Evolutionary conservation across 2,113 vertebrate species (phyloP).

Genomic region (Rissa tridactyla): DNA sequence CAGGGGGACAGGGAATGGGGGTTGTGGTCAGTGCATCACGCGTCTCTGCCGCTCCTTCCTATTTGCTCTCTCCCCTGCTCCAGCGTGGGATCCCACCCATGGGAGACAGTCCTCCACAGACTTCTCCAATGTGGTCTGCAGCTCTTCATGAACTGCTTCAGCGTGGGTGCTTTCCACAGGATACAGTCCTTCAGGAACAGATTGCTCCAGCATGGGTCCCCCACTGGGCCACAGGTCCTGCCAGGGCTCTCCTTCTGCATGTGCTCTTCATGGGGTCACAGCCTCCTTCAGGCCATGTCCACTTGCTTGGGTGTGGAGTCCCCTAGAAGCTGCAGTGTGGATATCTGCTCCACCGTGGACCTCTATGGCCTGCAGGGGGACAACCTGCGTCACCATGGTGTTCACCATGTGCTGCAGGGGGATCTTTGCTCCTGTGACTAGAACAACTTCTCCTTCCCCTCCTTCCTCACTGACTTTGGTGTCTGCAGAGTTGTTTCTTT

Average conservation of each 20-base stretch:
- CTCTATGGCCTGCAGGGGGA: background rate
- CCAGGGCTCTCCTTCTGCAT: background rate
- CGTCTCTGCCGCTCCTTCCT: background rate
- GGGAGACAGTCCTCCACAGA: background rate
- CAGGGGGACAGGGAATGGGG: background rate
- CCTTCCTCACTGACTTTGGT: background rate
- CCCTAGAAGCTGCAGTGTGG: background rate
- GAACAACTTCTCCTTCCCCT: background rate
- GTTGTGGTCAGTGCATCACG: background rate
- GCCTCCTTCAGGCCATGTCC: background rate
- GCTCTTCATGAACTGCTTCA: background rate
- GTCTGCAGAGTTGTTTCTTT: background rate
- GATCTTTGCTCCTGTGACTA: background rate
- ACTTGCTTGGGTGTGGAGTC: too few relatives aligned
- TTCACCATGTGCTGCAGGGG: accelerated
- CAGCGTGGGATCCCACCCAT: background rate
- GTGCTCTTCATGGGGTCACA: too few relatives aligned
- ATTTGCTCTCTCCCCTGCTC: background rate
- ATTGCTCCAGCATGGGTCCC: background rate
- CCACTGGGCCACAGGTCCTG: background rate
- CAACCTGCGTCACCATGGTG: background rate
- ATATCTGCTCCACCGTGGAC: background rate
- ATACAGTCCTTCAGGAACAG: background rate
- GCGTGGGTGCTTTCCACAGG: too few relatives aligned
- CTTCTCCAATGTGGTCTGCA: background rate